These are phyloP conservation scores for Atrina japonica DNA, from an alignment of 2,888 invertebrate species.

Conservation along the genomic window DNA sequence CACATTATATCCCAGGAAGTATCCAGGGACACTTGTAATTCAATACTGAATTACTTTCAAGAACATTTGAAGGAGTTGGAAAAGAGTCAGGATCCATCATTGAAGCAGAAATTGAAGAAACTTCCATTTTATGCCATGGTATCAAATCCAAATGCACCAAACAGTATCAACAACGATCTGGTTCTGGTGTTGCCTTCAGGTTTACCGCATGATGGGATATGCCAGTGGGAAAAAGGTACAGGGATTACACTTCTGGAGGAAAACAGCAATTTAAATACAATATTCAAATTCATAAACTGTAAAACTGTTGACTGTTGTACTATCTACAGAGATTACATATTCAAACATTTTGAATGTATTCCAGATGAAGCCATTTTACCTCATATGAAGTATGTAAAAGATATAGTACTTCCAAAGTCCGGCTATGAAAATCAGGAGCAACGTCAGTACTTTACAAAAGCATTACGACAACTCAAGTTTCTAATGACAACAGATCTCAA, in stretches of 20 bases:
- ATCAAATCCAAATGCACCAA: too few species aligned
- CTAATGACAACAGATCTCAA: not conserved
- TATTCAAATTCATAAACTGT: not conserved
- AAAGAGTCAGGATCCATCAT: too few species aligned
- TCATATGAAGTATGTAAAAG: slow-evolving; percentile 10
- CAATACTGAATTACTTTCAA: too few species aligned
- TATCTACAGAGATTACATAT: not conserved
- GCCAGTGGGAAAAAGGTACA: not conserved
- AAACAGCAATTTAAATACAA: not conserved
- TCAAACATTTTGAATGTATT: not conserved
- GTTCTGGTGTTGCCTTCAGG: not conserved
- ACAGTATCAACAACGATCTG: not conserved
- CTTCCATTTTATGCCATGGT: not conserved
- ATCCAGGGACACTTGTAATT: too few species aligned
- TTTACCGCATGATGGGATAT: not conserved
- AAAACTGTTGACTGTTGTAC: not conserved
- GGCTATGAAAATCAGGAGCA: not conserved
- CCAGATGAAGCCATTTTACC: not conserved
- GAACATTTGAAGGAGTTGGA: too few species aligned
- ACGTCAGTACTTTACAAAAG: not conserved
- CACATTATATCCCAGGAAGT: too few species aligned
- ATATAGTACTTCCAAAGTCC: not conserved
- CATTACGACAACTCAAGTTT: not conserved
- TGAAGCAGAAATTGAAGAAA: not conserved
- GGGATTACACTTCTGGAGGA: not conserved